Base-by-base conservation (phyloP, 2,113 vertebrate genomes). In the Stomatorhinus ivindoensis region DNA sequence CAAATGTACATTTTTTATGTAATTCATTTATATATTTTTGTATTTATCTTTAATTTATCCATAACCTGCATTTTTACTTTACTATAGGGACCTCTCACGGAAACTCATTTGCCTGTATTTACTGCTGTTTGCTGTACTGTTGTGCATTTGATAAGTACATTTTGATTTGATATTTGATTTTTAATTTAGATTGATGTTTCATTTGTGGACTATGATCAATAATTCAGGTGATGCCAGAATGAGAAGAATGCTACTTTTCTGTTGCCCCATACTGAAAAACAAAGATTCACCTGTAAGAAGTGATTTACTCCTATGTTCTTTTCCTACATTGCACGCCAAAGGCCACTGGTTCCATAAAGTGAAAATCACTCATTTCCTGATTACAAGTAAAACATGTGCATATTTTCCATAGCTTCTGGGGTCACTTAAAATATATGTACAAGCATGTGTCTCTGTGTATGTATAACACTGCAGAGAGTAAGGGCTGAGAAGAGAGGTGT, bases 361-460 rank as follows among this genome's bases (percentile, higher is more conserved):
- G 61, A 88, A 88, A 88, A 88, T 88, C 44, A 88, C 42, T 31
- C 58, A 50, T 88, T 88, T 88, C 87, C 87, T 73, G 87, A 88
- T 27, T 65, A 46, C n/a, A 88, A 46, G 87, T 48, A 73, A 88
- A 88, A 88, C 61, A 61, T 47, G 42, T 24, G 13, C 87, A 88
- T 47, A 65, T 69, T 88, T 44, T 69, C 87, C 42, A 73, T 21
- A 73, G 58, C 87, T 73, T 46, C n/a, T 88, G 61, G 87, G 61
- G 61, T 73, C 87, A 69, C 44, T 88, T 88, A 69, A 88, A 46
- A 44, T 88, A n/a, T 48, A 24, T 50, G 61, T 44, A 15, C n/a
- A 31, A 48, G 61, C 17, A 44, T 17, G 39, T 31, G 55, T 48
- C 10, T 46, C 7, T n/a, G 82, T 47, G 76, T 82, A 47, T 84